Conservation (phyloP, 2,888 invertebrate genomes). For the Yponomeuta malinellus region DNA sequence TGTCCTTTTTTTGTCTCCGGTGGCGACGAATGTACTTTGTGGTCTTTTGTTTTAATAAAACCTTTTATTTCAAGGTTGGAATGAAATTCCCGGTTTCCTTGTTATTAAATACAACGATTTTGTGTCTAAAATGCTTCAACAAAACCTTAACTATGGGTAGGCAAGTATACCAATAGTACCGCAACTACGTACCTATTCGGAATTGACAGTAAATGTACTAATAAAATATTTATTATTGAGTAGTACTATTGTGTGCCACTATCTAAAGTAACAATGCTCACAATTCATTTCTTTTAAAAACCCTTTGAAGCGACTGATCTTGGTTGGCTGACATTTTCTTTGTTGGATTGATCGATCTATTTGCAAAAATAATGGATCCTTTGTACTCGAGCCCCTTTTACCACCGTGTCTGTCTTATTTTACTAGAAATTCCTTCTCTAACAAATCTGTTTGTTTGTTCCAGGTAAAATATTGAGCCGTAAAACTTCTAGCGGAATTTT, state of each 20-base stretch:
- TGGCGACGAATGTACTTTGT: neutral
- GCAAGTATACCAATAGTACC: no score
- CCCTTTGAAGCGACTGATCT: constrained; percentile 4
- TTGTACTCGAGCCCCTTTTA: constrained; percentile 22
- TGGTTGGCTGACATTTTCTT: neutral
- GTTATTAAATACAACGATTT: neutral
- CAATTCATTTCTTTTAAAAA: constrained; percentile 2
- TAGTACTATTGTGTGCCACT: neutral
- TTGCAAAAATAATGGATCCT: constrained; percentile 28
- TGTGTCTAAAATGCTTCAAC: neutral
- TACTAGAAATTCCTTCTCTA: neutral
- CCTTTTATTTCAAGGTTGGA: neutral
- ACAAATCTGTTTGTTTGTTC: constrained; percentile 1
- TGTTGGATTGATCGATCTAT: constrained; percentile 20
- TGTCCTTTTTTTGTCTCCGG: neutral
- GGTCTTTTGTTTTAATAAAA: neutral
- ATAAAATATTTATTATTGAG: neutral
- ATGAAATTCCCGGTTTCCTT: neutral
- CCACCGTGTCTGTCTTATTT: neutral
- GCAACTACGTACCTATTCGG: no score
- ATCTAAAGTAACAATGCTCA: neutral
- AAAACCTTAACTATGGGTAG: no score
- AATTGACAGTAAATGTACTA: no score
- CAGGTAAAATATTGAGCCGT: constrained; percentile 7
- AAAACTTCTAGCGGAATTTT: neutral